A percentile compares a stretch with the other conserved stretches of the same genome.
phyloP scores from a whole-genome alignment of 2,888 invertebrate genomes.

The Metopia argyrocephala region DNA sequence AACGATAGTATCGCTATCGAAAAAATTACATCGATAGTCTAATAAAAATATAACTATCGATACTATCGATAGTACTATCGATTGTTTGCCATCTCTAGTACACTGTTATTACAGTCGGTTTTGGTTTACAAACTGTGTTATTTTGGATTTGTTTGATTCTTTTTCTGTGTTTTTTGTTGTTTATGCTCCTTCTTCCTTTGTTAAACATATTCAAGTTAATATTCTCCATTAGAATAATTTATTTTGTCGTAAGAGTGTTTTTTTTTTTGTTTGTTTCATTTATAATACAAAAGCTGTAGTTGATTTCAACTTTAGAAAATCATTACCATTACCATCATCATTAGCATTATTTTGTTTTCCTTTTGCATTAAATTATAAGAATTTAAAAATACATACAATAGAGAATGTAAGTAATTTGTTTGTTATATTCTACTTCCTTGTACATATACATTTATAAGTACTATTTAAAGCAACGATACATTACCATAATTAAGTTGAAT shows the following conservation, averaged over 20 bases:
- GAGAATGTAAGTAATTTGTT: too few species aligned
- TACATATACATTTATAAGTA: background rate
- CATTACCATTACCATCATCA: background rate
- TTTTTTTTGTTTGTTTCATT: too few species aligned
- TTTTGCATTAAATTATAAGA: slow-evolving; percentile 4
- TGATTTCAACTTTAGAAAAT: slow-evolving; percentile 30
- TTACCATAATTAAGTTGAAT: slow-evolving; percentile 24
- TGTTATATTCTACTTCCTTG: too few species aligned
- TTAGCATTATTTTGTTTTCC: background rate
- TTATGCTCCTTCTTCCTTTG: background rate
- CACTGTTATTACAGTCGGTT: too few species aligned
- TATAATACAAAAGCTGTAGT: slow-evolving; percentile 33
- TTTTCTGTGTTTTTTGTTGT: background rate
- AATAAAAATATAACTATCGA: too few species aligned
- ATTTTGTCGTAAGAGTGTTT: too few species aligned
- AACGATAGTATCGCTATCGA: too few species aligned
- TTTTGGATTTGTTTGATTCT: background rate
- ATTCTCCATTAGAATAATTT: slow-evolving; percentile 51
- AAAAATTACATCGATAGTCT: too few species aligned
- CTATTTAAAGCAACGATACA: background rate
- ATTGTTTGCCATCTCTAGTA: too few species aligned
- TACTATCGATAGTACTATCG: too few species aligned
- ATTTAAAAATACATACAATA: background rate
- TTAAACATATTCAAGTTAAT: slow-evolving; percentile 27
- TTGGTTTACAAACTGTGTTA: too few species aligned